These are phyloP conservation scores for Crenichthys baileyi DNA, from an alignment of 2,797 vertebrate species.

Conservation along the genomic window DNA sequence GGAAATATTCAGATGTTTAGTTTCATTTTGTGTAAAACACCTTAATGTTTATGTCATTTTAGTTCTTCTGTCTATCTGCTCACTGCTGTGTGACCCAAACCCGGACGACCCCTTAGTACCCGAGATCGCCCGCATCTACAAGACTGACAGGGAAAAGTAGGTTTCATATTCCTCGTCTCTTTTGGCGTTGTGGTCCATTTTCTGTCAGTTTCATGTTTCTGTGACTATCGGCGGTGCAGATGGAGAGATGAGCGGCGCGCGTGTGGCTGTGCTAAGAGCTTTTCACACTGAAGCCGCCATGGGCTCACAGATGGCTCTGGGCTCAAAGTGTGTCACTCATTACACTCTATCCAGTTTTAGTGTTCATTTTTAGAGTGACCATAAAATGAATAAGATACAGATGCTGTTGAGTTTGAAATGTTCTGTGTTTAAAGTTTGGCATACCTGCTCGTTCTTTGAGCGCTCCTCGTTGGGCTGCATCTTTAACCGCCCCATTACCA, in stretches of 20 bases:
- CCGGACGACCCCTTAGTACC: slow-evolving; percentile 99
- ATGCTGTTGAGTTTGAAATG: not conserved
- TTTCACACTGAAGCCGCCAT: not conserved
- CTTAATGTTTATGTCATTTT: slow-evolving; percentile 21
- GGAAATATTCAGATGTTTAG: too few relatives aligned
- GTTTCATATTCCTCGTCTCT: slow-evolving; percentile 32
- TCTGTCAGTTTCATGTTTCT: not conserved
- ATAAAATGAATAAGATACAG: not conserved
- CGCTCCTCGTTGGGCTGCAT: too few relatives aligned
- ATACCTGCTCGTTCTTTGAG: too few relatives aligned
- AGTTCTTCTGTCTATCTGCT: slow-evolving; percentile 99
- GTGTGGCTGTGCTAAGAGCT: not conserved
- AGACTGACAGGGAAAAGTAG: slow-evolving; percentile 99
- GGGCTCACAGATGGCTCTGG: not conserved
- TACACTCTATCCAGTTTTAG: not conserved
- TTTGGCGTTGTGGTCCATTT: not conserved
- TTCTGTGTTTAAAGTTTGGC: too few relatives aligned
- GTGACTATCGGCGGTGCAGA: not conserved
- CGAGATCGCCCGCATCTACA: slow-evolving; percentile 99
- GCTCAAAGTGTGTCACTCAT: not conserved
- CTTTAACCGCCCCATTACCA: not conserved
- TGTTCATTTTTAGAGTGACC: too few relatives aligned
- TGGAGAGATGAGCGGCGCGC: not conserved
- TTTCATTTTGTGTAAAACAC: not conserved
- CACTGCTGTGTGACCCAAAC: slow-evolving; percentile 99